phyloP scores from a whole-genome alignment of 2,888 invertebrate species.

The Arge pagana region DNA sequence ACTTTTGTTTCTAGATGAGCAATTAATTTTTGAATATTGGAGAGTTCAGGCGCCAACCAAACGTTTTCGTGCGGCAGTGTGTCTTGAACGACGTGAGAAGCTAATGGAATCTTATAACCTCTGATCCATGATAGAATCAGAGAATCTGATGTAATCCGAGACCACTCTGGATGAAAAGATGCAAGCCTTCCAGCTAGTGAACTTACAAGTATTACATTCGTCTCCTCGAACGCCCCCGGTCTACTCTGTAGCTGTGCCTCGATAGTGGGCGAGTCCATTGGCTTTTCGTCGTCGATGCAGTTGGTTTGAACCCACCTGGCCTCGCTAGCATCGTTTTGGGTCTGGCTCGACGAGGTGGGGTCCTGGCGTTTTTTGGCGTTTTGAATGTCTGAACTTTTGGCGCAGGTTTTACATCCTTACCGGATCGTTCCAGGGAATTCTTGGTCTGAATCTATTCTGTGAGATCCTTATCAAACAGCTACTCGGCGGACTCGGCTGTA shows the following conservation, averaged over 20 bases:
- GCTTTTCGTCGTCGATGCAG: conserved; percentile 10
- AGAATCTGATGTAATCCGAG: neutral
- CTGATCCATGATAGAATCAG: neutral
- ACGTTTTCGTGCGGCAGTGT: neutral
- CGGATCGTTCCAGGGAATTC: conserved; percentile 22
- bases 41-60: no score
- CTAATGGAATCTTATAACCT: conserved; percentile 24
- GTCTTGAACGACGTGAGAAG: neutral
- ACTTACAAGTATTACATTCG: neutral
- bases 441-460: conserved; percentile 25
- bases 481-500: conserved; percentile 18
- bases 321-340: conserved; percentile 20
- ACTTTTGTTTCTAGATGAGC: neutral
- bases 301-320: conserved; percentile 20
- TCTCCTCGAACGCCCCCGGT: conserved; percentile 6
- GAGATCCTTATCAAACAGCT: conserved; percentile 26
- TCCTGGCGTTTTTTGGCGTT: conserved; percentile 28
- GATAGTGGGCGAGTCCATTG: conserved; percentile 3
- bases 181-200: neutral
- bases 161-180: neutral
- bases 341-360: conserved; percentile 25
- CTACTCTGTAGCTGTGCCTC: neutral
- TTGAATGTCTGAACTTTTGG: conserved; percentile 11
- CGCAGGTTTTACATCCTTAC: conserved; percentile 19
- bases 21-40: conserved; percentile 2